Conservation (phyloP, 2,888 invertebrate genomes). For the Smittia sp. region DNA sequence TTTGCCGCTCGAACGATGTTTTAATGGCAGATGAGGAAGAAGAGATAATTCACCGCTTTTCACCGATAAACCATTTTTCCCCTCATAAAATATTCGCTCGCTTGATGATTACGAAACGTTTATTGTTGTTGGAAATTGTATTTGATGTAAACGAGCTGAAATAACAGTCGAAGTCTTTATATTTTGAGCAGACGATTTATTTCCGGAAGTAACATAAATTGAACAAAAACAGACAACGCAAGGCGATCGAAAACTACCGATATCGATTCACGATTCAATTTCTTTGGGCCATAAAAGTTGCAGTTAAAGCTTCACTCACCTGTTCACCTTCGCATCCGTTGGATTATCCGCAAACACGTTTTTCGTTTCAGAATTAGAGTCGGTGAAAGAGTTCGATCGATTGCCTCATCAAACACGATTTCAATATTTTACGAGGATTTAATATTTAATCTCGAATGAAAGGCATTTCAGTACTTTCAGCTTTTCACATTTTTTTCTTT, state of each 20-base stretch:
- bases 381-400: slow-evolving; percentile 26
- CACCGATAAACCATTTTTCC: slow-evolving; percentile 9
- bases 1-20: slow-evolving; percentile 5
- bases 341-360: slow-evolving; percentile 16
- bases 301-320: background rate
- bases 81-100: background rate
- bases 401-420: slow-evolving; percentile 25
- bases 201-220: background rate
- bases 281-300: background rate
- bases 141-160: slow-evolving; percentile 19
- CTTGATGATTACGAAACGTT: slow-evolving; percentile 18
- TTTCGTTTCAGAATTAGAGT: slow-evolving; percentile 18
- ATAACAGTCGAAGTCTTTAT: background rate
- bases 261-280: background rate
- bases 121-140: slow-evolving; percentile 19
- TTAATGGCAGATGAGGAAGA: slow-evolving; percentile 21
- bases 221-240: background rate
- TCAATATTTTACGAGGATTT: slow-evolving; percentile 23
- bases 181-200: background rate
- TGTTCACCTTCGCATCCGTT: background rate
- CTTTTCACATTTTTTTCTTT: slow-evolving; percentile 19
- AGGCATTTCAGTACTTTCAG: slow-evolving; percentile 23
- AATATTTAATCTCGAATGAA: slow-evolving; percentile 18
- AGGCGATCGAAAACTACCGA: background rate
- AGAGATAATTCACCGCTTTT: slow-evolving; percentile 4